Evolutionary conservation across 30 jellyfish, hydroid and myxozoan species (phyloP).

Genomic region (Hydractinia symbiolongicarpus): DNA sequence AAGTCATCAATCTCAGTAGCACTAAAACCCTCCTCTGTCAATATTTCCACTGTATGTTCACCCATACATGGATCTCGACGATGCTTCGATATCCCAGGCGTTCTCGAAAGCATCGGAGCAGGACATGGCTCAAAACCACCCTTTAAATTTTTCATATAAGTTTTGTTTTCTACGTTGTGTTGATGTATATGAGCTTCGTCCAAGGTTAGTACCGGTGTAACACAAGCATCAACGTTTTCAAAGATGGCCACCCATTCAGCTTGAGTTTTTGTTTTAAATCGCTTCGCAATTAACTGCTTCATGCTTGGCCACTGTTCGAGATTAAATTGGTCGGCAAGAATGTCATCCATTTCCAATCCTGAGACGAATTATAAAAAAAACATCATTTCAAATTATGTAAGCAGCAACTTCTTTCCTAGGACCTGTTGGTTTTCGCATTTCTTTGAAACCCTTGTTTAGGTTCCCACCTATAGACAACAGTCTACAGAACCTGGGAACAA

Average conservation of each 20-base stretch:
- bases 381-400: background rate
- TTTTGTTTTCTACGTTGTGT: slow-evolving; percentile 52
- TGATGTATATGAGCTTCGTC: slow-evolving; percentile 72
- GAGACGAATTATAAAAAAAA: background rate
- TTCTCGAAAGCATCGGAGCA: slow-evolving; percentile 71
- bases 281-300: slow-evolving; percentile 20
- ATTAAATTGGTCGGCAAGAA: slow-evolving; percentile 7
- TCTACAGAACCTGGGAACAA: too few species aligned
- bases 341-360: slow-evolving; percentile 21
- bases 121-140: slow-evolving; percentile 79
- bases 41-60: slow-evolving; percentile 76
- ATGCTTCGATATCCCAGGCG: slow-evolving; percentile 30
- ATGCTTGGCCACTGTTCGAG: slow-evolving; percentile 24
- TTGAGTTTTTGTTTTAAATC: slow-evolving; percentile 53
- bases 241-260: slow-evolving; percentile 69
- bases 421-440: too few species aligned
- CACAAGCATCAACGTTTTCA: slow-evolving; percentile 73
- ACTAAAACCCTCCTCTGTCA: slow-evolving; percentile 50
- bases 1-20: slow-evolving; percentile 48
- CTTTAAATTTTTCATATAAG: slow-evolving; percentile 35
- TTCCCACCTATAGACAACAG: too few species aligned
- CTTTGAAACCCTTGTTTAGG: too few species aligned
- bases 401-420: too few species aligned
- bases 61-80: slow-evolving; percentile 68
- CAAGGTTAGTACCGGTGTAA: slow-evolving; percentile 75